A percentile compares a stretch with the other conserved stretches of the same genome.
These are phyloP conservation scores for Hypocryptadius cinnamomeus DNA, from an alignment of 2,113 vertebrate species.

Conservation along the genomic window DNA sequence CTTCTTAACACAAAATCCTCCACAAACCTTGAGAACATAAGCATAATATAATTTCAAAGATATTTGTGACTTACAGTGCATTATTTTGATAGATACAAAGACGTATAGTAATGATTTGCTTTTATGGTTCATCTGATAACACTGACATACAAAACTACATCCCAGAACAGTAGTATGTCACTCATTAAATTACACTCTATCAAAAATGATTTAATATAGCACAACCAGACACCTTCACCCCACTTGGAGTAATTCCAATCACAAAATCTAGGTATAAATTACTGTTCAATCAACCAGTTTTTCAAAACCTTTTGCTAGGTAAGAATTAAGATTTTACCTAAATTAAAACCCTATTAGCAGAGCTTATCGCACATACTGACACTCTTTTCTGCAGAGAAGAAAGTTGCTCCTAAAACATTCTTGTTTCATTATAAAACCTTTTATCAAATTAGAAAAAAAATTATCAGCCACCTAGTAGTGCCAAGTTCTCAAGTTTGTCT, in stretches of 20 bases:
- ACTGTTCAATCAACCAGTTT: neutral
- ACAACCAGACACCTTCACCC: neutral
- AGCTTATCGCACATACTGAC: neutral
- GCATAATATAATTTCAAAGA: neutral
- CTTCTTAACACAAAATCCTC: neutral
- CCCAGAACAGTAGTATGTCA: neutral
- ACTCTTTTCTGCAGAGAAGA: neutral
- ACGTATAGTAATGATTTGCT: neutral
- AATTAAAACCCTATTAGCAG: neutral
- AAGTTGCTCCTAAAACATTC: neutral
- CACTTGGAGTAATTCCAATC: neutral
- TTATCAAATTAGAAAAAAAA: neutral
- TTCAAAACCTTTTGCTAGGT: neutral
- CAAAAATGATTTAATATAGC: neutral
- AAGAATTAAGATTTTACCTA: neutral
- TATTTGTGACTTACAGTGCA: neutral
- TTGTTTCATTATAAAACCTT: neutral
- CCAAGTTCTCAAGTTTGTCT: neutral
- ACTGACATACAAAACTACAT: neutral
- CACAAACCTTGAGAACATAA: neutral
- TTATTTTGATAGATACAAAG: neutral
- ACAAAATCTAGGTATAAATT: neutral
- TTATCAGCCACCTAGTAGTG: neutral
- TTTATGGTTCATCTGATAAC: neutral
- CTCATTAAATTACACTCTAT: accelerated